Conservation (phyloP, 92 coral and sea anemone genomes). For the Isaurus tuberculatus region DNA sequence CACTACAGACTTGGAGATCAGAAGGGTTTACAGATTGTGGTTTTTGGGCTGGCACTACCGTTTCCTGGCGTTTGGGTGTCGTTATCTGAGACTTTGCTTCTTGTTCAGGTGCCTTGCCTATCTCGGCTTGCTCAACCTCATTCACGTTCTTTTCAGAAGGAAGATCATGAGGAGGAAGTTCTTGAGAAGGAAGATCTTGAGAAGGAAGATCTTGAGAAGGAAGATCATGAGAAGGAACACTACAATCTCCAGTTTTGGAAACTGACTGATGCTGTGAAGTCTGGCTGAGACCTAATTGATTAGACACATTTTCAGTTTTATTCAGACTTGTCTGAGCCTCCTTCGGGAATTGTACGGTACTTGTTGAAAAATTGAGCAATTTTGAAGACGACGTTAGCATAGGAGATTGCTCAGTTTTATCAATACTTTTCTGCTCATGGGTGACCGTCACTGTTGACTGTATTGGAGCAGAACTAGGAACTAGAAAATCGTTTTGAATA, state of each 20-base stretch:
- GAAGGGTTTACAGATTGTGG: constrained; percentile 14
- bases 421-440: background rate
- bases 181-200: background rate
- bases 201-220: background rate
- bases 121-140: background rate
- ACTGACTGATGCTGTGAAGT: constrained; percentile 26
- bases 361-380: constrained; percentile 70
- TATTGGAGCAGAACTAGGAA: background rate
- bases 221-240: background rate
- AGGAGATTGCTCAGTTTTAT: background rate
- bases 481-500: background rate
- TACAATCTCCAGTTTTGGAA: background rate
- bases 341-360: constrained; percentile 74
- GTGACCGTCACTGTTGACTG: background rate
- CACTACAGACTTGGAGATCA: constrained; percentile 43
- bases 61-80: background rate
- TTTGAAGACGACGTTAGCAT: constrained; percentile 11
- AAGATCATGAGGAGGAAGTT: background rate
- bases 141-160: background rate
- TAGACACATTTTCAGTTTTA: constrained; percentile 43
- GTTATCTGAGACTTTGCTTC: background rate
- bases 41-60: background rate
- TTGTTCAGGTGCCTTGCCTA: background rate
- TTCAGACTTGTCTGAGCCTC: constrained; percentile 69
- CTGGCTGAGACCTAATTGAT: constrained; percentile 29